Conservation (phyloP, 2,888 invertebrate species). For the Leptogaster cylindrica region DNA sequence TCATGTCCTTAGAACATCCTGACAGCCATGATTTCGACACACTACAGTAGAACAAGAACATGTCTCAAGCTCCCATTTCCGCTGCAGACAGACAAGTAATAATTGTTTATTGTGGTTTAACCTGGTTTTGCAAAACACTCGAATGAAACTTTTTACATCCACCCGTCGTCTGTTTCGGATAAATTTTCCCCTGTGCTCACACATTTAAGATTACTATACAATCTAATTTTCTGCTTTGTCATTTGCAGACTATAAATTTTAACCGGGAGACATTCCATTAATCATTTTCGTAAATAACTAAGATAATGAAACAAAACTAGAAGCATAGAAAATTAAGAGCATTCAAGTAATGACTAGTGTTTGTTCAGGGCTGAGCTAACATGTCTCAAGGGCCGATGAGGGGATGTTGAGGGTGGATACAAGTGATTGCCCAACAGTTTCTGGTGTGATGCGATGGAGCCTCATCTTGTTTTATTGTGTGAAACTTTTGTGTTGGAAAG, state of each 20-base stretch:
- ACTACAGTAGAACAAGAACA: no score
- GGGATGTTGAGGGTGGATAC: neutral
- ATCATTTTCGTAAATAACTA: conserved; percentile 24
- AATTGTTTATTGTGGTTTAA: conserved; percentile 12
- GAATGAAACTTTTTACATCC: neutral
- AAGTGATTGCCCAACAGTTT: neutral
- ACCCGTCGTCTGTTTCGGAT: conserved; percentile 3
- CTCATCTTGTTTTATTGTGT: conserved; percentile 12
- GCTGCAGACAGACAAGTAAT: conserved; percentile 6
- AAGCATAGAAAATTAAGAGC: conserved; percentile 23
- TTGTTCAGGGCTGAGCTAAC: conserved; percentile 5
- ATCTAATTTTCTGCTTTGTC: conserved; percentile 27
- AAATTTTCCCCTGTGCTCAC: conserved; percentile 4
- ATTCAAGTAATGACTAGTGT: conserved; percentile 19
- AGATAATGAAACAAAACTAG: conserved; percentile 25
- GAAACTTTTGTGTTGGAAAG: neutral
- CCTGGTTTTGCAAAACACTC: neutral
- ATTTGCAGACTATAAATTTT: conserved; percentile 25
- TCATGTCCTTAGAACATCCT: no score
- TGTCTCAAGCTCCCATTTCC: conserved; percentile 6
- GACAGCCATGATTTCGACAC: no score
- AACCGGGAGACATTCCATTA: conserved; percentile 20
- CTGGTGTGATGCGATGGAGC: neutral
- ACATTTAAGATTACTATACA: conserved; percentile 12
- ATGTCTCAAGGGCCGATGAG: no score